These are phyloP conservation scores for Antennarius striatus DNA, from an alignment of 2,113 vertebrate genomes.

Conservation along the genomic window DNA sequence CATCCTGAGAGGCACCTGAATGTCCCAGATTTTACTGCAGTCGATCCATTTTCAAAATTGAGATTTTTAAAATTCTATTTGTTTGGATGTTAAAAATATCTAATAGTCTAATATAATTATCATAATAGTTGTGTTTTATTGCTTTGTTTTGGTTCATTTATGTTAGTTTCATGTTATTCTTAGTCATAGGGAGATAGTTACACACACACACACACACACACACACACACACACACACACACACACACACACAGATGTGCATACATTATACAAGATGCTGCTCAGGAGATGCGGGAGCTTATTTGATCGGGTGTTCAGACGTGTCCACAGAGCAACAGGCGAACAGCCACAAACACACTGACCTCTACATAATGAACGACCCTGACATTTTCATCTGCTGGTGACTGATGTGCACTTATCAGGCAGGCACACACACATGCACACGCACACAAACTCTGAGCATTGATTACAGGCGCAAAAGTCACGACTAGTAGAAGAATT, in stretches of 20 bases:
- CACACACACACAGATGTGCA: neutral
- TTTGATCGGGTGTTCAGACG: constrained; percentile 5
- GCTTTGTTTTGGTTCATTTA: no score
- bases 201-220: no score
- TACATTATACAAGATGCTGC: neutral
- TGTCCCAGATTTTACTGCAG: no score
- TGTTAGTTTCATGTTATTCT: no score
- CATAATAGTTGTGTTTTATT: no score
- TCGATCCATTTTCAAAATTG: no score
- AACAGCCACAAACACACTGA: constrained; percentile 22
- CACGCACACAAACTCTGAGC: constrained; percentile 7
- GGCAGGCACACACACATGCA: neutral
- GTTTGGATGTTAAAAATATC: no score
- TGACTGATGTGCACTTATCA: constrained; percentile 57
- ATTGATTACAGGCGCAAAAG: constrained; percentile 32
- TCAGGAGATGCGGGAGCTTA: neutral
- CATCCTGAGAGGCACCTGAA: no score
- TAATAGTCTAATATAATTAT: no score
- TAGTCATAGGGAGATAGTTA: no score
- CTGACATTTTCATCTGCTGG: constrained; percentile 52
- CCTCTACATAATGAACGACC: constrained; percentile 41
- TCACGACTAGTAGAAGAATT: constrained; percentile 13
- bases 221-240: neutral
- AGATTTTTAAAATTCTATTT: no score
- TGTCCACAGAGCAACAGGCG: constrained; percentile 11